Percentiles rank a stretch among this genome's conserved stretches.
phyloP scores from a whole-genome alignment of 2,888 invertebrate genomes.

The Apodemia duryi region DNA sequence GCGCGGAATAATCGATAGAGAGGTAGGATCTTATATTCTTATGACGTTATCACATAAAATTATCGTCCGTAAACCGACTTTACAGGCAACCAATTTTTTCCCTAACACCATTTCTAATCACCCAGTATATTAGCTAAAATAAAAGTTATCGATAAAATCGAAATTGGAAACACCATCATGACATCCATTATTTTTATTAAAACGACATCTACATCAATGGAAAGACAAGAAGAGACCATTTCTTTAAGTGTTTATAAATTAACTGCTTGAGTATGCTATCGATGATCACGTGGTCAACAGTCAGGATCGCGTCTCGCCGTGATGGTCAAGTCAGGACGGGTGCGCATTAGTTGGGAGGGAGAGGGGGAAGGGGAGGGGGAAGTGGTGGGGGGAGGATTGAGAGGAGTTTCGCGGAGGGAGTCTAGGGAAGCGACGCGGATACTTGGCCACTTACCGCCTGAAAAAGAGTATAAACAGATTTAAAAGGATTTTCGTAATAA shows the following conservation, averaged over 20 bases:
- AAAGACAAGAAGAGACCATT: background rate
- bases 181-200: too few relatives aligned
- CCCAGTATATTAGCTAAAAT: too few relatives aligned
- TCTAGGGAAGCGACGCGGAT: conserved; percentile 68
- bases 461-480: background rate
- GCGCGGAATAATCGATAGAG: too few relatives aligned
- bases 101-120: too few relatives aligned
- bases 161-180: too few relatives aligned
- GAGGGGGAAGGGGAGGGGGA: conserved; percentile 52
- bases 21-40: too few relatives aligned
- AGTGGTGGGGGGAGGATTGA: conserved; percentile 56
- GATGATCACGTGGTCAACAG: conserved; percentile 37
- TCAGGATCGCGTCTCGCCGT: conserved; percentile 45
- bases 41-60: too few relatives aligned
- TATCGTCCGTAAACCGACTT: too few relatives aligned
- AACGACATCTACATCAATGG: too few relatives aligned
- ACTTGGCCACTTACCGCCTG: conserved; percentile 60
- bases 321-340: conserved; percentile 67
- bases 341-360: conserved; percentile 60
- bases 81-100: too few relatives aligned
- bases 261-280: background rate
- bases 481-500: too few relatives aligned
- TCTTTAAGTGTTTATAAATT: background rate
- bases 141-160: too few relatives aligned
- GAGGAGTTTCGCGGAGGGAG: conserved; percentile 42